Evolutionary conservation across 2,797 vertebrate genomes (phyloP).

Genomic region (Hoplostethus mediterraneus): DNA sequence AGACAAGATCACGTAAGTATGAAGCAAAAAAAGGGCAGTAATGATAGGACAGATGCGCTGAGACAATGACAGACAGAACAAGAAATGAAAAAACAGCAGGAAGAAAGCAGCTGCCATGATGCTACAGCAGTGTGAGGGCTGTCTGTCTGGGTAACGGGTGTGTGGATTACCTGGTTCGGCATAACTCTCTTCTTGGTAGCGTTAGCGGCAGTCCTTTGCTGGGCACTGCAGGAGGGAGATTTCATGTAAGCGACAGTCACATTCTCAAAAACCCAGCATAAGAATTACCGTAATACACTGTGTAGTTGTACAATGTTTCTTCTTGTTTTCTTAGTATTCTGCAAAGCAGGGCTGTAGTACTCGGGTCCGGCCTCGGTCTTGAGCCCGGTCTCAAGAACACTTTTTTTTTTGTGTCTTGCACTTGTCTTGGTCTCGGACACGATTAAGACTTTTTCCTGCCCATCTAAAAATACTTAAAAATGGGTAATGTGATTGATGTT

Average conservation of each 20-base stretch:
- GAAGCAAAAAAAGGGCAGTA: constrained; percentile 36
- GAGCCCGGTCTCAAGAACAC: too few species aligned
- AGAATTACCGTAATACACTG: too few species aligned
- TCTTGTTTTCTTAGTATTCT: too few species aligned
- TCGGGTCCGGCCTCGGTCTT: too few species aligned
- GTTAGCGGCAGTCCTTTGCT: constrained; percentile 89
- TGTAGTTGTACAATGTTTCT: too few species aligned
- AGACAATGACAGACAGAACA: constrained; percentile 2
- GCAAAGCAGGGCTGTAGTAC: too few species aligned
- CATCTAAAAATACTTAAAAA: too few species aligned
- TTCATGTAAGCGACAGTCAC: neutral
- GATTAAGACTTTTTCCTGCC: too few species aligned
- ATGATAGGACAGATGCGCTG: constrained; percentile 58
- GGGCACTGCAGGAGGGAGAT: constrained; percentile 83
- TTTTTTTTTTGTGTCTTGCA: too few species aligned
- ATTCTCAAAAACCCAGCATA: neutral
- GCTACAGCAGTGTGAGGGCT: constrained; percentile 3
- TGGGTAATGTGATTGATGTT: too few species aligned
- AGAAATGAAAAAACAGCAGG: constrained; percentile 7
- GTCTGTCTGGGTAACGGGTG: too few species aligned
- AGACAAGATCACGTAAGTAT: constrained; percentile 42
- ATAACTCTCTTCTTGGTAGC: constrained; percentile 95
- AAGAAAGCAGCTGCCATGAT: constrained; percentile 2
- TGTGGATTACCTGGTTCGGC: constrained; percentile 91
- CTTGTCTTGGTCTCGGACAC: too few species aligned